Evolutionary conservation across 2,797 vertebrate species (phyloP), one percentile per base, ranked within the genome.

Genomic region (Novumbra hubbsi): DNA sequence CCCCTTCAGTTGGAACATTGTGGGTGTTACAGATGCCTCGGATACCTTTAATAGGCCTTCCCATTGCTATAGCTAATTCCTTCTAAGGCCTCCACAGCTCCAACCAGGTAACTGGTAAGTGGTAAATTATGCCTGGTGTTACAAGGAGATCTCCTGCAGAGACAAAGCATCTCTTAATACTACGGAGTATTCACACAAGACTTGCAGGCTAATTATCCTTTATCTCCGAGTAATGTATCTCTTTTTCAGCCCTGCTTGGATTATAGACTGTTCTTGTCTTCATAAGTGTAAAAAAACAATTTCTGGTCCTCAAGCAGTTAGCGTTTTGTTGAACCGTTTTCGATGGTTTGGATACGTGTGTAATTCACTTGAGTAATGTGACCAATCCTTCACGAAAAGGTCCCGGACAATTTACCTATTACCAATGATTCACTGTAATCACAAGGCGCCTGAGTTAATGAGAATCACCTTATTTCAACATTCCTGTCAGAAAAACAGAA

Each of bases 191-290:
- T 83, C 75, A 68, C 68, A 69, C 79, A 81, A 81, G 74, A 77
- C 77, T 52, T 70, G 80, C 76, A 78, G 79, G 81, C 75, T 86
- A 85, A 91, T 91, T 85, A 84, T 76, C 70, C 82, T 83, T 71
- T 63, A 78, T 84, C 85, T 70, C 48, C 72, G 64, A 57, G 67
- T 79, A 74, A 85, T 87, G 78, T 27, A 81, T 89, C 75, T 84
- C 78, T 88, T 88, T 89, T 77, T 16, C 48, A 30, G 27, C 17
- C 15, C 48, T 52, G 11, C 48, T 50, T 4, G 17, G 64, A 68
- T 57, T 63, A 73, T 64, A 76, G 84, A 86, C 78, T 52, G 76
- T 76, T 70, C 57, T 32, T 30, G 77, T 80, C 76, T 70, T 27
- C 81, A 75, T 50, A 72, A 49, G 70, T 73, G 72, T 48, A 70